phyloP scores from a whole-genome alignment of 2,797 vertebrate genomes.

The Spatula versicolor region DNA sequence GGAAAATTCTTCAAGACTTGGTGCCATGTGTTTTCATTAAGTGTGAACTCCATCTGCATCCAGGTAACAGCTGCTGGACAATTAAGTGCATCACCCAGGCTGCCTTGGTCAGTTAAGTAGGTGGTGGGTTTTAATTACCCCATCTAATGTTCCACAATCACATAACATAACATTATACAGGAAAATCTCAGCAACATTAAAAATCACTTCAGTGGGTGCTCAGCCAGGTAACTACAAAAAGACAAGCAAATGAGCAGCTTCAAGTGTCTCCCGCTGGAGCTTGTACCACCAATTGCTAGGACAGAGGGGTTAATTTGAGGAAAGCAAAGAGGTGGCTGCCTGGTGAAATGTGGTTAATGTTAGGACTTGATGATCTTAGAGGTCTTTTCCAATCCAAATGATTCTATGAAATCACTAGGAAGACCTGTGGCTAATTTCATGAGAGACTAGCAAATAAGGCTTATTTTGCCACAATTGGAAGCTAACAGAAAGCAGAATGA shows the following conservation, averaged over 20 bases:
- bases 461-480: not conserved
- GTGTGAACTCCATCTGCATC: constrained; percentile 19
- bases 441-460: not conserved
- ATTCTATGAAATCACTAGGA: not conserved
- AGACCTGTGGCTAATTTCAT: not conserved
- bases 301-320: not conserved
- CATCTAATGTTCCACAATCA: constrained; percentile 1
- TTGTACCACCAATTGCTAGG: not conserved
- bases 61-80: constrained; percentile 13
- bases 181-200: not conserved
- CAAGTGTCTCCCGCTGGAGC: not conserved
- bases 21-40: constrained; percentile 37
- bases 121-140: constrained; percentile 43
- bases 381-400: too few species aligned
- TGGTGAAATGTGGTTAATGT: not conserved
- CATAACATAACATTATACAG: not conserved
- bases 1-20: not conserved
- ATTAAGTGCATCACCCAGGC: constrained; percentile 12
- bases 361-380: too few species aligned
- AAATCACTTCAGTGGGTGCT: not conserved
- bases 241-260: not conserved
- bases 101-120: constrained; percentile 43
- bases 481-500: not conserved
- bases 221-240: not conserved
- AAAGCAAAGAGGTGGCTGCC: not conserved